A percentile compares a stretch with the other conserved stretches of the same genome.
Evolutionary conservation across 2,888 invertebrate species (phyloP).

Genomic region (Heterodera filipjevi): DNA sequence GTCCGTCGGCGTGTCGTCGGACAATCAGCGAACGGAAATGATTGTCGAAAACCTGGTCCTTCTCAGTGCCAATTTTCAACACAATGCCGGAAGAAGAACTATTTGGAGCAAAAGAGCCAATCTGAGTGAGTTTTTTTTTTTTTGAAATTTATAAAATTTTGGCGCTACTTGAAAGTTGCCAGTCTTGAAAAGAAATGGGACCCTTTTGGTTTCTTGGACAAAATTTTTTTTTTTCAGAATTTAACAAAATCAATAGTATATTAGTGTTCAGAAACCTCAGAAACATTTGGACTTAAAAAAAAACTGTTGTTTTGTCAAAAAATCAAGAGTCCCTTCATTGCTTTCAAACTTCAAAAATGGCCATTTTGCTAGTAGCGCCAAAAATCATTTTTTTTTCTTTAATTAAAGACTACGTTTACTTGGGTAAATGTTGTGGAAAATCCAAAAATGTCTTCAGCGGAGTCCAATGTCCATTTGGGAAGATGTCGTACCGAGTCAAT

Average conservation of each 20-base stretch:
- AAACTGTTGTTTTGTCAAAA: no score
- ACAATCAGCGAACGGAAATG: background rate
- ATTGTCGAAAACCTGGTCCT: background rate
- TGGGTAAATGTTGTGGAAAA: background rate
- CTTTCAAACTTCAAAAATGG: no score
- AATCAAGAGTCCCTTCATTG: no score
- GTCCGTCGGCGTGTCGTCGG: no score
- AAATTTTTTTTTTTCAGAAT: no score
- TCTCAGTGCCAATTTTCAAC: background rate
- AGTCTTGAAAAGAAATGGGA: background rate
- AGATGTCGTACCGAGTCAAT: background rate
- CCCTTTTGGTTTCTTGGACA: no score
- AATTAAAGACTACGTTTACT: background rate
- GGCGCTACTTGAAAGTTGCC: background rate
- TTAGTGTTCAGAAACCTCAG: no score
- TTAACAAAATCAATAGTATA: no score
- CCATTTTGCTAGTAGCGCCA: no score
- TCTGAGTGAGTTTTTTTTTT: background rate
- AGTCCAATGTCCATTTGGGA: background rate
- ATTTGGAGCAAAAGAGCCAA: background rate
- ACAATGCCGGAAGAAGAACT: background rate
- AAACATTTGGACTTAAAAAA: no score
- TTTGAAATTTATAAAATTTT: background rate
- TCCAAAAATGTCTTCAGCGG: background rate
- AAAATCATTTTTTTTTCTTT: background rate